Conservation (phyloP, 2,113 vertebrate species). For the Shinisaurus crocodilurus region DNA sequence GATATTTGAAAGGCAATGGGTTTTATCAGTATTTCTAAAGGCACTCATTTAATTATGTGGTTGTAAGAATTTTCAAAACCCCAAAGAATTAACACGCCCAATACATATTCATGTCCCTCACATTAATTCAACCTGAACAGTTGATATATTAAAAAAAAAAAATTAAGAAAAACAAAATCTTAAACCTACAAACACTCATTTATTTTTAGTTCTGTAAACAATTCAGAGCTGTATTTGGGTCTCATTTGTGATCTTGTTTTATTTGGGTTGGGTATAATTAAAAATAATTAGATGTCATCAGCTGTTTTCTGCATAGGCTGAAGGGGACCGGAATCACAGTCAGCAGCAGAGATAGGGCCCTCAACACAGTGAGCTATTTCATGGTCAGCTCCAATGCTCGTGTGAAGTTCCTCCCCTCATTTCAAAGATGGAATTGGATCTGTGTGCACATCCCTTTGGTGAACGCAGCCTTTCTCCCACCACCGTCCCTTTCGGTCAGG, state of each 20-base stretch:
- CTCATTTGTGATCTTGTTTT: slow-evolving; percentile 52
- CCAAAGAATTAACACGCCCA: slow-evolving; percentile 82
- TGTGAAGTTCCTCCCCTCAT: not conserved
- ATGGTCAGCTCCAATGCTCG: not conserved
- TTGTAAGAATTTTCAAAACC: slow-evolving; percentile 87
- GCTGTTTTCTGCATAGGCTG: slow-evolving; percentile 18
- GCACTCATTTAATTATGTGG: slow-evolving; percentile 87
- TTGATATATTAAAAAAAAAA: slow-evolving; percentile 58
- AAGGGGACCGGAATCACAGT: not conserved
- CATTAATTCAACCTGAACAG: slow-evolving; percentile 84
- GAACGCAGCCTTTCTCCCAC: not conserved
- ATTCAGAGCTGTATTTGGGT: slow-evolving; percentile 51
- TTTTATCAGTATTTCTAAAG: slow-evolving; percentile 88
- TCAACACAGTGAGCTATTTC: not conserved
- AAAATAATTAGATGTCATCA: not conserved
- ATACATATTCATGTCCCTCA: slow-evolving; percentile 84
- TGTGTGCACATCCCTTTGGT: not conserved
- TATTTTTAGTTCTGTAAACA: slow-evolving; percentile 77
- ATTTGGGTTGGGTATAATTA: slow-evolving; percentile 66
- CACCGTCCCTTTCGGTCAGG: not conserved
- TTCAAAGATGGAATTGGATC: not conserved
- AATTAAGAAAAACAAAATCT: slow-evolving; percentile 25
- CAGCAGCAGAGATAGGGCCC: not conserved
- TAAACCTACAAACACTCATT: slow-evolving; percentile 63
- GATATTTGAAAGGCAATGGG: slow-evolving; percentile 85